Conservation (phyloP, 64 coral and sea anemone species). For the Actinia tenebrosa region DNA sequence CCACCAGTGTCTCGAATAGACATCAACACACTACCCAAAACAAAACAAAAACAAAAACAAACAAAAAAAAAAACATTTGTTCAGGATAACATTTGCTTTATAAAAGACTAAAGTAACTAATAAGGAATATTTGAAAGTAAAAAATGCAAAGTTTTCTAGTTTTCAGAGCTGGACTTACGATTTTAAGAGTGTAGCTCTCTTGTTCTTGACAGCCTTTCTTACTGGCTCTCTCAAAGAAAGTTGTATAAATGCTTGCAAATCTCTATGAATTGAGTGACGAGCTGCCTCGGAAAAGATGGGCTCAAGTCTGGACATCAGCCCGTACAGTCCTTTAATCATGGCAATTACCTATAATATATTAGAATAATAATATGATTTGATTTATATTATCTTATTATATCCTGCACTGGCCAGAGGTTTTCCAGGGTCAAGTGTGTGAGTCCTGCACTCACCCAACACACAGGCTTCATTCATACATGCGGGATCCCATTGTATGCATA, state of each 20-base stretch:
- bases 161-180: constrained; percentile 62
- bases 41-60: background rate
- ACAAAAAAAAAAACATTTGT: background rate
- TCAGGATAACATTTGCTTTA: too few relatives aligned
- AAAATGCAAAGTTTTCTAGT: background rate
- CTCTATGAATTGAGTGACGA: constrained; percentile 75
- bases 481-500: too few relatives aligned
- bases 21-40: constrained; percentile 59
- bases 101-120: background rate
- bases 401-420: too few relatives aligned
- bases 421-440: too few relatives aligned
- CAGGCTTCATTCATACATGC: too few relatives aligned
- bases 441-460: too few relatives aligned
- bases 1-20: constrained; percentile 94
- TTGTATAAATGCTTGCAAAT: constrained; percentile 82
- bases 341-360: constrained; percentile 78
- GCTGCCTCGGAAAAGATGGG: constrained; percentile 89
- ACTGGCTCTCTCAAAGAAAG: constrained; percentile 66
- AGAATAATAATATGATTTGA: too few relatives aligned
- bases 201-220: constrained; percentile 93
- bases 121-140: background rate
- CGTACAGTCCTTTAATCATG: constrained; percentile 98
- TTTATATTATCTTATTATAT: too few relatives aligned
- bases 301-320: constrained; percentile 82
- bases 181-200: constrained; percentile 83